These are phyloP conservation scores for Platycheirus rosarum DNA, from an alignment of 2,888 invertebrate species.

Conservation along the genomic window DNA sequence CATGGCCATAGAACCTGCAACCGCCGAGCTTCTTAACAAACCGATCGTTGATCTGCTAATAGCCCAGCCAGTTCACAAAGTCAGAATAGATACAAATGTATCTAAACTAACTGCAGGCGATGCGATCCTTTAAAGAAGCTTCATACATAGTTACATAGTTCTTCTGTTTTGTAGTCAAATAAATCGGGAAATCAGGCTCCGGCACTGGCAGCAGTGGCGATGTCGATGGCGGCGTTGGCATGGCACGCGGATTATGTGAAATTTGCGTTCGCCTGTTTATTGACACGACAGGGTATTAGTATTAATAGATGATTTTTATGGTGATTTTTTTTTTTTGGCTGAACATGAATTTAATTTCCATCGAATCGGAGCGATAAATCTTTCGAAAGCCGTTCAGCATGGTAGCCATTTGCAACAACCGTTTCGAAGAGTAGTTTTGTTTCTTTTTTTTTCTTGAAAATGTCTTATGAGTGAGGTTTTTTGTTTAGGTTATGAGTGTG, in stretches of 20 bases:
- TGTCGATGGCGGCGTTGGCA: constrained; percentile 46
- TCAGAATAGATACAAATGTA: constrained; percentile 61
- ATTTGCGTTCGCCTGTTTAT: constrained; percentile 69
- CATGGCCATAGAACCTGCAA: neutral
- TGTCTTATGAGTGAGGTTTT: no score
- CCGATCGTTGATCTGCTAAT: constrained; percentile 70
- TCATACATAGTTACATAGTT: neutral
- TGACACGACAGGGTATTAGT: constrained; percentile 57
- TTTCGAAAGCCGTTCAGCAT: constrained; percentile 30
- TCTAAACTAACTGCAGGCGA: constrained; percentile 33
- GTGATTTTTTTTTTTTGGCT: constrained; percentile 8
- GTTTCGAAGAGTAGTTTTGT: constrained; percentile 35
- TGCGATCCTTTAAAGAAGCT: constrained; percentile 54
- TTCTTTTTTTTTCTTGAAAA: constrained; percentile 25
- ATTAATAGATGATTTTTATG: constrained; percentile 56
- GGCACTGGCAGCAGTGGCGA: neutral
- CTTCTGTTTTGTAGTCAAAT: constrained; percentile 40
- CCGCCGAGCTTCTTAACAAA: constrained; percentile 36
- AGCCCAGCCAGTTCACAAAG: constrained; percentile 54
- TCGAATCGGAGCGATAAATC: constrained; percentile 67
- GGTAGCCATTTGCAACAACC: constrained; percentile 34
- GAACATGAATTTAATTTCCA: constrained; percentile 71
- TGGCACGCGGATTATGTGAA: constrained; percentile 67
- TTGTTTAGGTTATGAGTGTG: no score
- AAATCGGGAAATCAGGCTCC: constrained; percentile 29